Percentiles rank a stretch among this genome's conserved stretches.
These are phyloP conservation scores for Allophyes oxyacanthae DNA, from an alignment of 2,888 invertebrate genomes.

Conservation along the genomic window DNA sequence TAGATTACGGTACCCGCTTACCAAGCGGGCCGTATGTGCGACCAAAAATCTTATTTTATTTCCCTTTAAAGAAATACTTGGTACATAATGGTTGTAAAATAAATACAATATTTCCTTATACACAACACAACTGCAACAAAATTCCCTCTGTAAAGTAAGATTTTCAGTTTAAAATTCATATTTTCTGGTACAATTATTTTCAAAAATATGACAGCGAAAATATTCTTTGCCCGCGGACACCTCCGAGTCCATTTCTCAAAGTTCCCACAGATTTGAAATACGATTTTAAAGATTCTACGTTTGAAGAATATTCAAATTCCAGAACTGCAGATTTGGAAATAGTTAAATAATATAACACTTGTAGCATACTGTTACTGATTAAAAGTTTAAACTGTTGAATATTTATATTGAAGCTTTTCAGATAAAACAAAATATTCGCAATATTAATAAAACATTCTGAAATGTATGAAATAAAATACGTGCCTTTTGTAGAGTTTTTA, in stretches of 20 bases:
- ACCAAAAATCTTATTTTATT: no score
- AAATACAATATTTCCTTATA: conserved; percentile 6
- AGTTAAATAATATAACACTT: neutral
- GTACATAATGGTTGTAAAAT: no score
- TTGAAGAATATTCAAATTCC: conserved; percentile 24
- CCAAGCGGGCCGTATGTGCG: no score
- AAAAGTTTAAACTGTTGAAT: neutral
- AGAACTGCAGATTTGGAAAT: conserved; percentile 7
- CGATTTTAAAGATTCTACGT: conserved; percentile 15
- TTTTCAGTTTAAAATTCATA: conserved; percentile 11
- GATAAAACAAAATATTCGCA: no score
- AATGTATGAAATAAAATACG: no score
- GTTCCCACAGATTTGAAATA: conserved; percentile 26
- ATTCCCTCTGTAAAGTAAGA: conserved; percentile 2
- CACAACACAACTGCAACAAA: conserved; percentile 6
- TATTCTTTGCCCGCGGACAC: conserved; percentile 17
- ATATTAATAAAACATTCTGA: no score
- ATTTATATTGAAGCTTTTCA: no score
- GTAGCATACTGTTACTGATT: no score
- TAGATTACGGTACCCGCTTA: no score
- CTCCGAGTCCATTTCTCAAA: conserved; percentile 20
- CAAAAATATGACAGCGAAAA: conserved; percentile 13
- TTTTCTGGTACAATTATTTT: conserved; percentile 11
- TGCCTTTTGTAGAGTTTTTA: no score
- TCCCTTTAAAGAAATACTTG: no score